These are phyloP conservation scores for Ditylenchus dipsaci DNA, from an alignment of 1,140 invertebrate species.

Conservation along the genomic window DNA sequence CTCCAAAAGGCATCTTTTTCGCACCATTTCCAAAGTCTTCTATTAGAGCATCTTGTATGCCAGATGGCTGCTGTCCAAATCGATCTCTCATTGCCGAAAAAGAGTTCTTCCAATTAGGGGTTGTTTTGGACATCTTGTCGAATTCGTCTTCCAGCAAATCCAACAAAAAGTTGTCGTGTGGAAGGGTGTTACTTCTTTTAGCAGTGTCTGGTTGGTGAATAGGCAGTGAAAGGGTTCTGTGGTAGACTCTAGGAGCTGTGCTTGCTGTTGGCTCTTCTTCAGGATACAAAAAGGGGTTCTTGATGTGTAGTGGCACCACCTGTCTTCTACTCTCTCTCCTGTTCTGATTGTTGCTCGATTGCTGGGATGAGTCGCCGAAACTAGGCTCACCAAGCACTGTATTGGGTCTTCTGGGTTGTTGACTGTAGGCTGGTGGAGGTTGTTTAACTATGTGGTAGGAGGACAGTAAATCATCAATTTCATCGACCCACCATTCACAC, in stretches of 20 bases:
- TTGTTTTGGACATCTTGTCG: constrained; percentile 1
- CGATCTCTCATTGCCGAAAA: constrained; percentile 1
- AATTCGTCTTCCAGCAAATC: neutral
- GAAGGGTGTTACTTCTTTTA: neutral
- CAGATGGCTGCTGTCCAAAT: neutral
- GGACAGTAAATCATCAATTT: too few species aligned
- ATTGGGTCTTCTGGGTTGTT: neutral
- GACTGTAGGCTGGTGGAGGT: neutral
- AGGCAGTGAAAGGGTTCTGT: neutral
- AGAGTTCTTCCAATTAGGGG: constrained; percentile 10
- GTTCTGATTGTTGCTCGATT: too few species aligned
- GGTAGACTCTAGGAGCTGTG: neutral
- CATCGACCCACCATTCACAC: too few species aligned
- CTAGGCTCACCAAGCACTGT: neutral
- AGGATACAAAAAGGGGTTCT: neutral
- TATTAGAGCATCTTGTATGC: neutral
- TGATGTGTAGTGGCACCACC: neutral
- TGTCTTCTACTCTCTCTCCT: neutral
- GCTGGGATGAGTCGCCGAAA: too few species aligned
- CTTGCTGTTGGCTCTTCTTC: neutral
- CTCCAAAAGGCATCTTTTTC: neutral
- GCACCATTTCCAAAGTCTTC: neutral
- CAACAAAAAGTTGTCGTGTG: too few species aligned
- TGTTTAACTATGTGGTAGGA: too few species aligned
- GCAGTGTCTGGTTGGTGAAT: neutral